Conservation (phyloP, 2,113 vertebrate genomes). For the Oceanites oceanicus region DNA sequence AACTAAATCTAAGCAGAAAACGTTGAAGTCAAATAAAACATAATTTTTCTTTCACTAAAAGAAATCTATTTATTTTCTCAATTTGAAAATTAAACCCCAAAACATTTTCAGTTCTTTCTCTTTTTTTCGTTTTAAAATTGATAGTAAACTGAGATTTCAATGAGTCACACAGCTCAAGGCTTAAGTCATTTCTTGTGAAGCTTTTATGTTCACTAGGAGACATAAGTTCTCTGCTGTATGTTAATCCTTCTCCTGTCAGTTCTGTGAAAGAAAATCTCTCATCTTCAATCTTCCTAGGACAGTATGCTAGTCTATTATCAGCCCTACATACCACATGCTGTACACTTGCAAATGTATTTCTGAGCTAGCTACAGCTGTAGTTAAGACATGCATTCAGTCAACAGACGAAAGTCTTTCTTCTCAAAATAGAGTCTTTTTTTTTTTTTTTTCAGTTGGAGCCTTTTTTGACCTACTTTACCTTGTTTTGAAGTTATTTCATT, state of each 20-base stretch:
- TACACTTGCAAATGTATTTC: neutral
- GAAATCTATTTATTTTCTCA: neutral
- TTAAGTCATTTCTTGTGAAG: neutral
- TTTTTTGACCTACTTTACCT: neutral
- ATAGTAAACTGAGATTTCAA: neutral
- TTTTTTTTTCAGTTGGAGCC: neutral
- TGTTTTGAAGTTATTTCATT: neutral
- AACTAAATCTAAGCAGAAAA: neutral
- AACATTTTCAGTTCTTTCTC: neutral
- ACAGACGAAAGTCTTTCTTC: neutral
- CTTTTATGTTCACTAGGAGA: neutral
- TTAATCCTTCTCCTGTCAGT: neutral
- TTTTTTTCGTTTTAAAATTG: neutral
- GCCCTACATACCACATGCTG: neutral
- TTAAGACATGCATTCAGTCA: neutral
- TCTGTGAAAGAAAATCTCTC: neutral
- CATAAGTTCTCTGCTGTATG: neutral
- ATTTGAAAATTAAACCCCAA: neutral
- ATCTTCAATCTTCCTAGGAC: neutral
- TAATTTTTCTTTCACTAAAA: neutral
- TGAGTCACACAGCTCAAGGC: neutral
- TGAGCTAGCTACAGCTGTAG: neutral
- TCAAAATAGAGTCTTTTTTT: neutral
- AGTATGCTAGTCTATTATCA: neutral
- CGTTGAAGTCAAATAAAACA: neutral